Evolutionary conservation across 2,888 invertebrate species (phyloP), one percentile per base, ranked within the genome.

Genomic region (Archaeoteleia sp.): DNA sequence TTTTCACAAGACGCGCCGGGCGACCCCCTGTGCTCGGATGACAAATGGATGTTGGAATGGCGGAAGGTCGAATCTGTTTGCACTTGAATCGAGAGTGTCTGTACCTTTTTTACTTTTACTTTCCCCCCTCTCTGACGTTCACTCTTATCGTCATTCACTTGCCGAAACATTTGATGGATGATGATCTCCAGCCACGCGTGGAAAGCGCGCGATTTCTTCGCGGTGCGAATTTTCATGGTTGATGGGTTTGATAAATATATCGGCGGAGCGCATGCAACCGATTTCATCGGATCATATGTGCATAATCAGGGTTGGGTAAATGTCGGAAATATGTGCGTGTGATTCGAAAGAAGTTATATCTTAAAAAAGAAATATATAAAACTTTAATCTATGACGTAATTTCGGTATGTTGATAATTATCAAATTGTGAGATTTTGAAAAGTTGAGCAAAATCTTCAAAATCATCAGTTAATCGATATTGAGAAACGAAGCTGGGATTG

Each of bases 111-210:
- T 34, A 40, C 13, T 23, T 15, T 25, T 8, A 39, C 65, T 65
- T 35, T 42, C 55, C 65, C 46, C 46, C 53, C 42, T 23, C 12
- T 39, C 30, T 8, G 13, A 23, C 29, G 30, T 35, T 58, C 35
- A 32, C 29, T 51, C 54, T 65, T 60, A 61, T 72, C 63, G 65
- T 25, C 58, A 40, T 46, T 67, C 67, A 58, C 65, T 61, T 63
- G 70, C 69, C 68, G 66, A 62, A 67, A 58, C 55, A 30, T 75
- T 78, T 83, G 84, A 84, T 84, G 72, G 82, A 84, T 84, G 79
- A 73, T 75, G 72, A 77, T 76, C 71, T 77, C 69, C 80, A 78
- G 76, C 82, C 83, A 78, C 77, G 82, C 81, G 82, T 84, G 77
- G 82, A 83, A 83, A 84, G 80, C 80, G 81, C 78, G 75, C 79